Percentiles rank a stretch among this genome's conserved stretches.
phyloP scores from a whole-genome alignment of 2,113 vertebrate genomes.

The Sinocyclocheilus maitianheensis region DNA sequence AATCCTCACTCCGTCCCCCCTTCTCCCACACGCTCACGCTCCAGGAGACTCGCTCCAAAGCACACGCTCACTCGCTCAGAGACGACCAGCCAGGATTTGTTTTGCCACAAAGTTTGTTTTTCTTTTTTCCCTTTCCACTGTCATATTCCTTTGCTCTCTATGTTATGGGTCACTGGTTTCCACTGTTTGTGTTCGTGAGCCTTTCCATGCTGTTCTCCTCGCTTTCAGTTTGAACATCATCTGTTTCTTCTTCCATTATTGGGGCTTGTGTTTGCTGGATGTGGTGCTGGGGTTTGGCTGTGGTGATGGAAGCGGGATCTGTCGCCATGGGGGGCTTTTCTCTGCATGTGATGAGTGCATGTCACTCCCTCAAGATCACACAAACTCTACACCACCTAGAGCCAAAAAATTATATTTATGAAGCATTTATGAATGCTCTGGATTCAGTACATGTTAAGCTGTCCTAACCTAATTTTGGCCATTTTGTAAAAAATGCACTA shows the following conservation, averaged over 20 bases:
- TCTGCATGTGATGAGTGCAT: slow-evolving; percentile 86
- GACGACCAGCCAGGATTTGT: slow-evolving; percentile 78
- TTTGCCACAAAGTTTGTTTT: slow-evolving; percentile 85
- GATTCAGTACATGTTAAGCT: neutral
- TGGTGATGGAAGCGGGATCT: slow-evolving; percentile 39
- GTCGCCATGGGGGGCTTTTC: slow-evolving; percentile 55
- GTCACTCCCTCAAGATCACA: slow-evolving; percentile 81
- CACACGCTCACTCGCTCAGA: slow-evolving; percentile 65
- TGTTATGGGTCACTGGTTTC: slow-evolving; percentile 38
- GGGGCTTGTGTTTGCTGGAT: slow-evolving; percentile 68
- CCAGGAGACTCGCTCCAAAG: slow-evolving; percentile 41
- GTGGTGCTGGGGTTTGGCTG: slow-evolving; percentile 56
- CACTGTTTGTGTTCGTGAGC: slow-evolving; percentile 42
- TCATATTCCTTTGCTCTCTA: slow-evolving; percentile 73
- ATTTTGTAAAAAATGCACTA: neutral
- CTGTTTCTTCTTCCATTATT: slow-evolving; percentile 37
- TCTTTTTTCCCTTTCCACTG: slow-evolving; percentile 99
- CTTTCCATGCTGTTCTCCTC: slow-evolving; percentile 63
- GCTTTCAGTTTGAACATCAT: slow-evolving; percentile 64
- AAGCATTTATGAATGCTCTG: neutral
- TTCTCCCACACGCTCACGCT: slow-evolving; percentile 48
- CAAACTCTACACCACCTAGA: slow-evolving; percentile 69
- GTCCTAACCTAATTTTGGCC: neutral
- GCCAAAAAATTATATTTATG: neutral
- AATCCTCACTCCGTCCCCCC: slow-evolving; percentile 58